Conservation (phyloP, 2,797 vertebrate genomes). For the Parauchenoglanis ngamensis region DNA sequence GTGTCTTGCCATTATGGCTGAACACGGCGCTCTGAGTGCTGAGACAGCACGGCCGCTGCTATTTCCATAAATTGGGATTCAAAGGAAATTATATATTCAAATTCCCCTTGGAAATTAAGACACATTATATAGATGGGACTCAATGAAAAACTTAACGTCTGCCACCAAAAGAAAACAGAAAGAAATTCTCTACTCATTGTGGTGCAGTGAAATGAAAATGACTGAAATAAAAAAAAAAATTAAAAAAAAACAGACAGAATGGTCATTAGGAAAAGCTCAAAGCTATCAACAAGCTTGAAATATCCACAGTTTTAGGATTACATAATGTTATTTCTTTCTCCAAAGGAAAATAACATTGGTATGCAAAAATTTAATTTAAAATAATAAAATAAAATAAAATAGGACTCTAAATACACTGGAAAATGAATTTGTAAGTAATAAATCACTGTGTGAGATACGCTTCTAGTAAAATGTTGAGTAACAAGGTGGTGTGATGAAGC, state of each 20-base stretch:
- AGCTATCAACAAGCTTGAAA: conserved; percentile 59
- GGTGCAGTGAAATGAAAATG: conserved; percentile 47
- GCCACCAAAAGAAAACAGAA: conserved; percentile 32
- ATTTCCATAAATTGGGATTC: conserved; percentile 54
- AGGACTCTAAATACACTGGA: background rate
- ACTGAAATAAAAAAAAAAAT: conserved; percentile 50
- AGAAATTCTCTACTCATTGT: conserved; percentile 24
- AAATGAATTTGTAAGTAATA: background rate
- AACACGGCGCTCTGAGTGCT: conserved; percentile 37
- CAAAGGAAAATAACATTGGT: conserved; percentile 49
- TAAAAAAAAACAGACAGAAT: conserved; percentile 20
- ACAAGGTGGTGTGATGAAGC: background rate
- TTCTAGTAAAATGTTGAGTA: background rate
- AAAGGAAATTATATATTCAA: conserved; percentile 46
- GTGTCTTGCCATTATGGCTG: conserved; percentile 39
- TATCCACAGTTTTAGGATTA: conserved; percentile 57
- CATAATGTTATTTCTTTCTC: conserved; percentile 58
- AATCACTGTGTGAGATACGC: background rate
- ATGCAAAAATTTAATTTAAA: background rate
- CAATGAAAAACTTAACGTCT: conserved; percentile 44
- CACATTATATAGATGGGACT: conserved; percentile 33
- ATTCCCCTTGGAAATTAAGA: conserved; percentile 38
- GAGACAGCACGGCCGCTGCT: background rate
- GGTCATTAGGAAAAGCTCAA: conserved; percentile 14
- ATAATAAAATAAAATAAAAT: background rate